Evolutionary conservation across 1,140 invertebrate genomes (phyloP), one percentile per base, ranked within the genome.

Genomic region (Heliothis subflexa): DNA sequence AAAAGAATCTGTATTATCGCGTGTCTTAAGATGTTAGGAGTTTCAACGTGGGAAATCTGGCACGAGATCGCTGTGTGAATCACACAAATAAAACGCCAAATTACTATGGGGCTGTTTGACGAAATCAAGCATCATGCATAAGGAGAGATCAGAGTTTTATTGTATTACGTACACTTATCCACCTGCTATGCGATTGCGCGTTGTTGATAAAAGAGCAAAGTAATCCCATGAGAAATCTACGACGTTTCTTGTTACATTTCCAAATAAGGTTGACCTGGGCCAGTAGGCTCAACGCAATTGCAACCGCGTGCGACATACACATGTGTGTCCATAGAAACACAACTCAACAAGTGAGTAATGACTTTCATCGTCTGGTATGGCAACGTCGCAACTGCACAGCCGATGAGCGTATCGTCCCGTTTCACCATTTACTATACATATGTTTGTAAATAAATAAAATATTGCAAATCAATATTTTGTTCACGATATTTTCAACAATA

Each of bases 301-400:
- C 79, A 78, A 66, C 71, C 70, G 78, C 50, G 68, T 77, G 71
- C 11, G n/a, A 54, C 14, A 50, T 52, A 62, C 54, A 64, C 71
- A 70, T 57, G 70, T 64, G 59, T 21, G 66, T 70, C 66, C 28
- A 55, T 28, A 61, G 40, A 47, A 74, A 76, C 76, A 81, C 75
- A 78, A 79, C 82, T 79, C 85, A 79, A 78, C 76, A 76, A 80
- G 83, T 86, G 78, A 89, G 83, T 82, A 83, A 86, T 90, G 88
- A 91, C 90, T 92, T 93, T 94, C 91, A 92, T 93, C 88, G 91
- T 86, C 86, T 88, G 88, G 91, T 91, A 91, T 91, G 92, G 90
- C 87, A 92, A 91, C 88, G 88, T 86, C 89, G 90, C 90, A 74
- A 78, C 77, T 86, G 50, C 78, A 79, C 84, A 82, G 81, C 83